These are phyloP conservation scores for Ypsolopha sequella DNA, from an alignment of 2,888 invertebrate species.

Conservation along the genomic window DNA sequence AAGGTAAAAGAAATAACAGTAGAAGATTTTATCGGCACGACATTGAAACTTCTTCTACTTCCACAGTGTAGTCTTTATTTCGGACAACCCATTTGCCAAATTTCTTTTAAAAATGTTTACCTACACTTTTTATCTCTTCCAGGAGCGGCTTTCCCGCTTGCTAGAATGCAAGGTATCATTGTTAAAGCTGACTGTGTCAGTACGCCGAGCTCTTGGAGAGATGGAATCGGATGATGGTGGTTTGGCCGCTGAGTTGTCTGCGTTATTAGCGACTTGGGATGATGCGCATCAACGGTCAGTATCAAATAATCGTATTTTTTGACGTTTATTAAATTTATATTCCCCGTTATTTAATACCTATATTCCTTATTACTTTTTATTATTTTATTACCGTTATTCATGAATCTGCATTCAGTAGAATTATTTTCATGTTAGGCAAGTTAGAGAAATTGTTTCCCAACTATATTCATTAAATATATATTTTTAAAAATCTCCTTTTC, in stretches of 20 bases:
- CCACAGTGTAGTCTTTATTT: not conserved
- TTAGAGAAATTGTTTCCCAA: no score
- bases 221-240: conserved; percentile 50
- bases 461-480: no score
- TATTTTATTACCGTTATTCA: no score
- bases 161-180: conserved; percentile 70
- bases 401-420: no score
- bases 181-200: conserved; percentile 69
- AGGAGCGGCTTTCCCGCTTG: conserved; percentile 66
- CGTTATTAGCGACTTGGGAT: conserved; percentile 78
- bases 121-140: conserved; percentile 8
- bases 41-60: not conserved
- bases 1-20: conserved; percentile 28
- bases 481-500: conserved; percentile 17
- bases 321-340: not conserved
- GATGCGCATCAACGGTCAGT: conserved; percentile 76
- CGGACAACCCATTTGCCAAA: no score
- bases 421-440: no score
- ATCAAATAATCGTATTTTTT: not conserved
- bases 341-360: no score
- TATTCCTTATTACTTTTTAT: no score
- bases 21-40: no score
- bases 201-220: conserved; percentile 68
- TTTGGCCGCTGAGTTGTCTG: conserved; percentile 75
- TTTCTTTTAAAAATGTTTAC: not conserved